Conservation (phyloP, 1,140 invertebrate genomes). For the Aphaenogaster floridana region DNA sequence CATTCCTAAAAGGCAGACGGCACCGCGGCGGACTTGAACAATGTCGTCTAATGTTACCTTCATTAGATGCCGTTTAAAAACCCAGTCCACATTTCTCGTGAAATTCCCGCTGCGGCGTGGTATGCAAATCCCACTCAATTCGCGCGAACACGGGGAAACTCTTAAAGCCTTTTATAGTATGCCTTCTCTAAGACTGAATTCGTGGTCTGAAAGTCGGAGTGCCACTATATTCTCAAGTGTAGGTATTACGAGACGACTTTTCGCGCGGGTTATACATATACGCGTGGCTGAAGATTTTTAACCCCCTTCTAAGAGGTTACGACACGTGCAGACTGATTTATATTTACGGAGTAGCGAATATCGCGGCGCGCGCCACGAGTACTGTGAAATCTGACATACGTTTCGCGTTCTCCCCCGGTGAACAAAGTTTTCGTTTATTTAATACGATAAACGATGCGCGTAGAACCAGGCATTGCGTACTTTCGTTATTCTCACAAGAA, state of each 20-base stretch:
- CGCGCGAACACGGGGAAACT: constrained; percentile 74
- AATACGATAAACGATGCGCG: not conserved
- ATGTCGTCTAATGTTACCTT: constrained; percentile 69
- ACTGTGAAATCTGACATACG: constrained; percentile 53
- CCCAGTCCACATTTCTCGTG: constrained; percentile 72
- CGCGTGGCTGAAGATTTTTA: constrained; percentile 57
- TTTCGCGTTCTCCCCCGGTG: not conserved
- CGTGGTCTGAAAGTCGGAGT: constrained; percentile 74
- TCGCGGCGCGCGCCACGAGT: constrained; percentile 5
- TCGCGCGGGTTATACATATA: constrained; percentile 64
- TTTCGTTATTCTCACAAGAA: constrained; percentile 14
- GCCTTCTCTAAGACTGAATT: constrained; percentile 74
- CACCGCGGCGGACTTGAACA: constrained; percentile 56
- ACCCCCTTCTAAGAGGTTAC: constrained; percentile 64
- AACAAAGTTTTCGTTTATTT: constrained; percentile 21
- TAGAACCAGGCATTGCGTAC: not conserved
- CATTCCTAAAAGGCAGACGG: constrained; percentile 40
- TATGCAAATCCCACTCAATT: constrained; percentile 77
- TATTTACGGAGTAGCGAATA: constrained; percentile 54
- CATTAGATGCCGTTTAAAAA: constrained; percentile 77
- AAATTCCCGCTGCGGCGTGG: constrained; percentile 66
- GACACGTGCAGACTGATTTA: constrained; percentile 69
- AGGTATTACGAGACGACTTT: constrained; percentile 67
- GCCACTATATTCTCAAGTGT: constrained; percentile 65
- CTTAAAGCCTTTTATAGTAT: constrained; percentile 74